phyloP scores from a whole-genome alignment of 2,113 vertebrate species.

The Oceanites oceanicus region DNA sequence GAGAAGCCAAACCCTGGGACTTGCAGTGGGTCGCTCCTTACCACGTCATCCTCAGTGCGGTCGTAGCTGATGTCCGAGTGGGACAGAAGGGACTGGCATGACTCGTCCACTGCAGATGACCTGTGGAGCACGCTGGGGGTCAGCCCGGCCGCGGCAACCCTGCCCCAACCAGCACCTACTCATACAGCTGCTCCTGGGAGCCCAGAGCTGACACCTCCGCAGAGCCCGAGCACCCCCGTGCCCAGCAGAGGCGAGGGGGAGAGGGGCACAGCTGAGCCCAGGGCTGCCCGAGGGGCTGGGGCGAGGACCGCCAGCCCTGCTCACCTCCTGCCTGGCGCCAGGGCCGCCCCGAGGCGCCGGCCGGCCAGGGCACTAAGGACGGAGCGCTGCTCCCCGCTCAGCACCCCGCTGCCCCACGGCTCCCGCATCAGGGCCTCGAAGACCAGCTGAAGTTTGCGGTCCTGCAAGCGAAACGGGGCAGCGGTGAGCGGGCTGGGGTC shows the following conservation, averaged over 20 bases:
- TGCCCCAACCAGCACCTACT: neutral
- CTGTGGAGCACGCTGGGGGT: conserved; percentile 40
- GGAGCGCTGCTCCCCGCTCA: conserved; percentile 71
- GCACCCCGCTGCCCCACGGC: conserved; percentile 53
- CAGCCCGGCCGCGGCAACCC: neutral
- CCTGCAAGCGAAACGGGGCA: conserved; percentile 24
- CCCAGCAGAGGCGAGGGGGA: neutral
- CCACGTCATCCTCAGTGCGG: conserved; percentile 83
- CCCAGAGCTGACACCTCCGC: neutral
- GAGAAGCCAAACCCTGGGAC: neutral
- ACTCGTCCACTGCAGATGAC: conserved; percentile 78
- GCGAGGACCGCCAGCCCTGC: neutral
- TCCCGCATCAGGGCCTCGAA: conserved; percentile 79
- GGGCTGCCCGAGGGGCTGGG: neutral
- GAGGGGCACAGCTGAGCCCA: neutral
- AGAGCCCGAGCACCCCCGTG: neutral
- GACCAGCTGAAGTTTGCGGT: conserved; percentile 83
- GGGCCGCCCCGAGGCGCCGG: neutral
- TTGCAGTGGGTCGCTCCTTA: neutral
- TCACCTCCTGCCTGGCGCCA: neutral
- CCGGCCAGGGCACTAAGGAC: conserved; percentile 73
- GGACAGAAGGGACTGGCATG: conserved; percentile 78
- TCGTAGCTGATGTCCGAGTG: conserved; percentile 90
- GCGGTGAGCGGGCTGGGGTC: rapidly evolving
- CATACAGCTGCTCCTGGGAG: neutral